Evolutionary conservation across 2,888 invertebrate species (phyloP).

Genomic region (Ophioninae sp.): DNA sequence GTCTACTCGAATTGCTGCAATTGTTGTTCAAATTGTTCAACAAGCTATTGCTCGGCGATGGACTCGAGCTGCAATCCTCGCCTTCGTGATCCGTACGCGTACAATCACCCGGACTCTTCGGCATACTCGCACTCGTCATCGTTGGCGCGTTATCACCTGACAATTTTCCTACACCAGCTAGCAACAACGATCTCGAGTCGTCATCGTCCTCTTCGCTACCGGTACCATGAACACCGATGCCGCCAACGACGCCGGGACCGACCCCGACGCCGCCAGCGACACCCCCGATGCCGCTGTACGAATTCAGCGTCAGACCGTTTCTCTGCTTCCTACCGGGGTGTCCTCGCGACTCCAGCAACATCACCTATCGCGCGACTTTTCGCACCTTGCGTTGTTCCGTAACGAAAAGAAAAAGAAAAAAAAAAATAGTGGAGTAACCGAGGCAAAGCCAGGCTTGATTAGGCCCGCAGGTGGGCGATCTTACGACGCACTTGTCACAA

Average conservation of each 20-base stretch:
- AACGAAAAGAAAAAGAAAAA: constrained; percentile 28
- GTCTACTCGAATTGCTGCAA: constrained; percentile 83
- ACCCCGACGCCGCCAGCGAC: constrained; percentile 79
- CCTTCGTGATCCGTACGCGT: constrained; percentile 81
- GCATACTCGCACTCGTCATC: constrained; percentile 73
- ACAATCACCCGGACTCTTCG: constrained; percentile 75
- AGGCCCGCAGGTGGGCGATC: not conserved
- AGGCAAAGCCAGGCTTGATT: constrained; percentile 4
- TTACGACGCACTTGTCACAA: constrained; percentile 29
- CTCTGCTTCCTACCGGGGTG: constrained; percentile 79
- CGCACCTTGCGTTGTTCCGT: constrained; percentile 81
- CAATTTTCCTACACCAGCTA: constrained; percentile 80
- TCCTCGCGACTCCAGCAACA: constrained; percentile 81
- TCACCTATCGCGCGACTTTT: constrained; percentile 71
- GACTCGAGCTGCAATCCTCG: constrained; percentile 85
- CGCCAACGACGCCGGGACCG: constrained; percentile 72
- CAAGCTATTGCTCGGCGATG: constrained; percentile 77
- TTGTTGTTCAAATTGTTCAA: constrained; percentile 75
- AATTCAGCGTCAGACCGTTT: constrained; percentile 80
- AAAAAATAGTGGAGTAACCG: constrained; percentile 4
- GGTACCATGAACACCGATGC: constrained; percentile 76
- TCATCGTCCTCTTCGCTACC: constrained; percentile 86
- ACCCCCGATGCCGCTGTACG: constrained; percentile 80
- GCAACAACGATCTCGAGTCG: constrained; percentile 78
- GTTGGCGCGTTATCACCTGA: constrained; percentile 81